A percentile compares a stretch with the other conserved stretches of the same genome.
Conservation (phyloP, 2,888 invertebrate genomes). For the Amiota communis region DNA sequence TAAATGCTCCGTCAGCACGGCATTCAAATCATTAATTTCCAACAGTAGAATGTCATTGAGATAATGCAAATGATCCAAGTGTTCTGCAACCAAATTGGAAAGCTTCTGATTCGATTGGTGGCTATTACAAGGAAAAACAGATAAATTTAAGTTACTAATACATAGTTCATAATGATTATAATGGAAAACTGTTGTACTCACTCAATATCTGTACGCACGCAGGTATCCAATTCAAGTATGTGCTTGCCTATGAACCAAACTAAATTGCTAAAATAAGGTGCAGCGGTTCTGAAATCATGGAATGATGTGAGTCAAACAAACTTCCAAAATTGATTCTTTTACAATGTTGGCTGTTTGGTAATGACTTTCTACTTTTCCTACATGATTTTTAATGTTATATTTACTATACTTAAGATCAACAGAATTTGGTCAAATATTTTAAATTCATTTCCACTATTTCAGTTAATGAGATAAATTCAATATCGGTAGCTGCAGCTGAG, state of each 20-base stretch:
- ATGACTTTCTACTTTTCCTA: too few species aligned
- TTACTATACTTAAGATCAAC: too few species aligned
- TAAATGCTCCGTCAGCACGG: constrained; percentile 94
- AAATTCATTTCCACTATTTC: too few species aligned
- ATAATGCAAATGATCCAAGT: constrained; percentile 97
- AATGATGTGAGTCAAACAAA: neutral
- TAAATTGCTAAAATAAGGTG: constrained; percentile 98
- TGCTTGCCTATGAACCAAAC: constrained; percentile 99
- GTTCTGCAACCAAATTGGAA: constrained; percentile 95
- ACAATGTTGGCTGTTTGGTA: neutral
- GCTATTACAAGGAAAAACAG: constrained; percentile 75
- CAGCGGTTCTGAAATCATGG: constrained; percentile 82
- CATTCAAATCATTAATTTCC: constrained; percentile 92
- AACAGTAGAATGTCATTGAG: constrained; percentile 96
- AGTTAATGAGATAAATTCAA: too few species aligned
- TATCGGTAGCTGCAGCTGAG: too few species aligned
- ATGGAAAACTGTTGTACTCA: constrained; percentile 73
- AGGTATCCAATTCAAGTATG: constrained; percentile 94
- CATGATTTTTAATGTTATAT: too few species aligned
- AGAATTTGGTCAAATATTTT: too few species aligned
- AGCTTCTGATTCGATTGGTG: constrained; percentile 92
- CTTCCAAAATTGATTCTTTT: constrained; percentile 29
- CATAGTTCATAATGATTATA: too few species aligned
- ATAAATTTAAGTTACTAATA: neutral
- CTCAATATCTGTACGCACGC: constrained; percentile 96